These are phyloP conservation scores for Cheumatopsyche charites DNA, from an alignment of 1,140 invertebrate species.

Conservation along the genomic window DNA sequence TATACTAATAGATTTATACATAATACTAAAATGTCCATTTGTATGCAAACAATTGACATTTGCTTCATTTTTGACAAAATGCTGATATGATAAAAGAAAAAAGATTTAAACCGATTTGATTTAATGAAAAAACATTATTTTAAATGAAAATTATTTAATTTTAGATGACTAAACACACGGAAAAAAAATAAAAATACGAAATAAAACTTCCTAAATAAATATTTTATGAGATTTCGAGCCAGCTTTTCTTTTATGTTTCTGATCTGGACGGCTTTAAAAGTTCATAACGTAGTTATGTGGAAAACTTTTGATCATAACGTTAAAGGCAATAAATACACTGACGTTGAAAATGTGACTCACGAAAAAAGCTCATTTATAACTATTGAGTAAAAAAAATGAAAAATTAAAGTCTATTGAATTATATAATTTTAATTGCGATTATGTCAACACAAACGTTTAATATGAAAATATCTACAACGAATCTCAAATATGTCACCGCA, in stretches of 20 bases:
- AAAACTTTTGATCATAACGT: slow-evolving; percentile 27
- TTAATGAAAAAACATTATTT: too few species aligned
- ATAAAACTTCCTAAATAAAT: slow-evolving; percentile 44
- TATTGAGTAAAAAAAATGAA: too few species aligned
- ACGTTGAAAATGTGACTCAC: too few species aligned
- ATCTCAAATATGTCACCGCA: slow-evolving; percentile 3
- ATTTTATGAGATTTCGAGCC: slow-evolving; percentile 38
- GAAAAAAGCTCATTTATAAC: too few species aligned
- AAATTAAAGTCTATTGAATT: too few species aligned
- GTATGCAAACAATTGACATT: background rate
- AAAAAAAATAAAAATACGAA: slow-evolving; percentile 22
- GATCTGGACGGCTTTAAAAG: slow-evolving; percentile 46
- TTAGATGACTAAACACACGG: background rate
- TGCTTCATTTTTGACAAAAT: too few species aligned
- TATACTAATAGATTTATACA: too few species aligned
- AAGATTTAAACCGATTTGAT: too few species aligned
- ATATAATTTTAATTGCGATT: too few species aligned
- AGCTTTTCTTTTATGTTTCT: slow-evolving; percentile 38
- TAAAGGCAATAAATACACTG: background rate
- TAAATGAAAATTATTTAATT: background rate
- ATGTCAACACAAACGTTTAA: background rate
- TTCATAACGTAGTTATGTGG: slow-evolving; percentile 37
- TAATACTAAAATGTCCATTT: background rate
- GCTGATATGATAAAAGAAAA: too few species aligned
- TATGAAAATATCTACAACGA: background rate